These are phyloP conservation scores for Corythornis cristatus DNA, from an alignment of 2,113 vertebrate genomes.

Conservation along the genomic window DNA sequence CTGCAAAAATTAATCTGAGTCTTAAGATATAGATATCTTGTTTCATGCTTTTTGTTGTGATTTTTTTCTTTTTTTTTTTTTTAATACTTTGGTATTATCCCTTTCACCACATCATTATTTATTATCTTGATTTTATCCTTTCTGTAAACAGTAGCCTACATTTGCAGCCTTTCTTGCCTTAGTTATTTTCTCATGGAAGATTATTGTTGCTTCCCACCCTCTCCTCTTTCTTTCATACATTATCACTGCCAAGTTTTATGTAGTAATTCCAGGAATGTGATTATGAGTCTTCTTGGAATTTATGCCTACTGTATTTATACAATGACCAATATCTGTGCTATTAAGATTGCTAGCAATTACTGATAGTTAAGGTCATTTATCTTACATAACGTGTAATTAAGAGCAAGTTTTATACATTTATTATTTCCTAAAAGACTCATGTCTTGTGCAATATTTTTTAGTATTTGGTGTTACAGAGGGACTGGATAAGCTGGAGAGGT, in stretches of 20 bases:
- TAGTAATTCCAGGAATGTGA: neutral
- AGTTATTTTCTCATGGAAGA: neutral
- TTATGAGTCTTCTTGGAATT: neutral
- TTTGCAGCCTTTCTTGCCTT: neutral
- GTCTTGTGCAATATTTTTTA: neutral
- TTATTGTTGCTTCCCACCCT: neutral
- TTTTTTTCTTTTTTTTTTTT: no score
- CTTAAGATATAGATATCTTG: neutral
- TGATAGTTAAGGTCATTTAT: neutral
- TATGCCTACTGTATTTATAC: neutral
- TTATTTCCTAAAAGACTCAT: neutral
- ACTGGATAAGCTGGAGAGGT: no score
- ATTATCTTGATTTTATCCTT: neutral
- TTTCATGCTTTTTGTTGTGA: neutral
- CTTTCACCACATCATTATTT: neutral
- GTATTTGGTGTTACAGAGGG: no score
- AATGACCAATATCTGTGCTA: neutral
- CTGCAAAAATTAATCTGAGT: neutral
- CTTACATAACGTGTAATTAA: neutral
- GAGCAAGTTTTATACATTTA: neutral
- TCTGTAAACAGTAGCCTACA: neutral
- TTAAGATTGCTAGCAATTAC: neutral
- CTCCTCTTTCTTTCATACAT: neutral
- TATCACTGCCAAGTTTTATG: neutral
- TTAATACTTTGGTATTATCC: accelerated